Evolutionary conservation across 2,888 invertebrate species (phyloP).

Genomic region (Tyria jacobaeae): DNA sequence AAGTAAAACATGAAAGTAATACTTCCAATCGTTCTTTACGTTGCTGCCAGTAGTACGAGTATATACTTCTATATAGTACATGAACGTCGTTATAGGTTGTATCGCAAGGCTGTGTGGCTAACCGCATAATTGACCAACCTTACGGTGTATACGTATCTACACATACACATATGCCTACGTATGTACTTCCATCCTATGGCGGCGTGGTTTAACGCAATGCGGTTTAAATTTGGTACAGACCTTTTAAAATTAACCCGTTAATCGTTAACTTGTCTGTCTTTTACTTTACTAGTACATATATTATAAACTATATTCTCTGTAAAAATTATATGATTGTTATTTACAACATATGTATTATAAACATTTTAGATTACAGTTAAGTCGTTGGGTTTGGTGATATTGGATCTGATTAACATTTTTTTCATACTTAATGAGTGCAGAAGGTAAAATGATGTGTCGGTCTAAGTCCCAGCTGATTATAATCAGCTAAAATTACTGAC

Average conservation of each 20-base stretch:
- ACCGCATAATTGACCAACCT: slow-evolving; percentile 46
- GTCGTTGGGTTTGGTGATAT: too few species aligned
- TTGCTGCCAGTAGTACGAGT: neutral
- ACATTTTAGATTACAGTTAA: too few species aligned
- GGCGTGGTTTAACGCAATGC: slow-evolving; percentile 29
- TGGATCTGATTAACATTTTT: too few species aligned
- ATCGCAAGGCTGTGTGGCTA: slow-evolving; percentile 24
- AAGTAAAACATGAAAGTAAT: too few species aligned
- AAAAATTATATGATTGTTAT: too few species aligned
- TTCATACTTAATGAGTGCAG: too few species aligned
- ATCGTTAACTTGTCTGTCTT: neutral
- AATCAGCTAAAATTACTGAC: too few species aligned
- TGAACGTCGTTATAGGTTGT: neutral
- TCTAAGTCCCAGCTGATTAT: too few species aligned
- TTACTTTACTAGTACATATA: too few species aligned
- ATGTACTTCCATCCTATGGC: slow-evolving; percentile 18
- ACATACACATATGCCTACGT: neutral
- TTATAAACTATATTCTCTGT: too few species aligned
- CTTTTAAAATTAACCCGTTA: slow-evolving; percentile 19
- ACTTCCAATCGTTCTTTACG: neutral
- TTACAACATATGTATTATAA: too few species aligned
- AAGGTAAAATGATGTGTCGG: too few species aligned
- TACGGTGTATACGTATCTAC: slow-evolving; percentile 21
- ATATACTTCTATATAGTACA: neutral
- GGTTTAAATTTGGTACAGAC: slow-evolving; percentile 23